A percentile compares a stretch with the other conserved stretches of the same genome.
These are phyloP conservation scores for Drymodes brunneopygia DNA, from an alignment of 2,113 vertebrate genomes.

Conservation along the genomic window DNA sequence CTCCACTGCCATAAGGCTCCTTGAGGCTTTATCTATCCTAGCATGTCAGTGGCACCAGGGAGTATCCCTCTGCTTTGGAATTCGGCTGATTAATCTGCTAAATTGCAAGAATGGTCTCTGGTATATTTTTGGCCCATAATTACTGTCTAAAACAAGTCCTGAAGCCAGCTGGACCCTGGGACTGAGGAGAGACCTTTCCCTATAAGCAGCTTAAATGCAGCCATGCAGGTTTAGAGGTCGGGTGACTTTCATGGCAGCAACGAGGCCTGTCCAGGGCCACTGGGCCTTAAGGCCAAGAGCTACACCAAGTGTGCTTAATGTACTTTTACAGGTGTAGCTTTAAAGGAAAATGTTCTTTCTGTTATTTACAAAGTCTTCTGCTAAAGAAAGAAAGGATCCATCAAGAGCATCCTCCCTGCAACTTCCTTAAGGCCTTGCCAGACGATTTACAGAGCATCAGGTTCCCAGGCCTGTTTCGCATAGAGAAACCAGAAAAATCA, in stretches of 20 bases:
- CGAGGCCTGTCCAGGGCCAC: background rate
- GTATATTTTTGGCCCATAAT: background rate
- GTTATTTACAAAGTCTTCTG: background rate
- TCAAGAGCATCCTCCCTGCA: background rate
- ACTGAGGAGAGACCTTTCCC: background rate
- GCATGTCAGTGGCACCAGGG: background rate
- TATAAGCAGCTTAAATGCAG: background rate
- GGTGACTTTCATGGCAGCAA: accelerated
- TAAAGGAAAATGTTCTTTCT: background rate
- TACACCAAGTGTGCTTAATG: background rate
- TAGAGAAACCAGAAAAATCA: background rate
- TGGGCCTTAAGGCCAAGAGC: background rate
- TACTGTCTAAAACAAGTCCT: background rate
- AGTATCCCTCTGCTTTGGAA: background rate
- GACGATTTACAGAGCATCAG: background rate
- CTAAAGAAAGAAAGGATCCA: background rate
- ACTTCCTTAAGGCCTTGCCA: background rate
- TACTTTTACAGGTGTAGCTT: background rate
- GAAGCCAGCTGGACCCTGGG: background rate
- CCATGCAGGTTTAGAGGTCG: background rate
- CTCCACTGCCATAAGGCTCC: background rate
- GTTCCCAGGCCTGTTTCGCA: background rate
- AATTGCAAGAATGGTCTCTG: background rate
- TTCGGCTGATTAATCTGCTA: background rate
- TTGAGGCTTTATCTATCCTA: background rate